A percentile compares a stretch with the other conserved stretches of the same genome.
Conservation (phyloP, 2,888 invertebrate species). For the Eupithecia dodoneata region DNA sequence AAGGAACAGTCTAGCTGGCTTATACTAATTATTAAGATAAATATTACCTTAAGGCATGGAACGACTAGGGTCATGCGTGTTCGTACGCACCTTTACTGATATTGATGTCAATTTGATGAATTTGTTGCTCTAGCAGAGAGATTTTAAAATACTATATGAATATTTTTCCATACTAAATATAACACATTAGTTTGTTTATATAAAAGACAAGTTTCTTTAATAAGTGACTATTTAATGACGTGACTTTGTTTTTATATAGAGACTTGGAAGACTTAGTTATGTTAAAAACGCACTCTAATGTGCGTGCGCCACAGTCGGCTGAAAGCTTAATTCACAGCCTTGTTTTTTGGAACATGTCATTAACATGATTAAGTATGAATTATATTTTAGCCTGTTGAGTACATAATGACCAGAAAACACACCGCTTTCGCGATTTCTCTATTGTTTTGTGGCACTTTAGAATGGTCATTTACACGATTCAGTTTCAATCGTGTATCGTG, state of each 20-base stretch:
- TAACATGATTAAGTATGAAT: conserved; percentile 62
- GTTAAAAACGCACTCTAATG: not conserved
- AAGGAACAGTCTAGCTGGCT: conserved; percentile 73
- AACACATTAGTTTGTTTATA: not conserved
- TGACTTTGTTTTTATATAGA: not conserved
- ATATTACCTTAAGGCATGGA: conserved; percentile 67
- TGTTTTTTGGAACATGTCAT: conserved; percentile 71
- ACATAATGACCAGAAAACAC: conserved; percentile 56
- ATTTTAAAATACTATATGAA: not conserved
- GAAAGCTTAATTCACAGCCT: conserved; percentile 44
- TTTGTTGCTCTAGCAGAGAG: not conserved
- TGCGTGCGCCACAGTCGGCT: conserved; percentile 3
- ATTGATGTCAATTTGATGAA: not conserved
- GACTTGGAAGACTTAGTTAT: not conserved
- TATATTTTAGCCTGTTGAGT: conserved; percentile 60
- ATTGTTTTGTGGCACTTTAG: conserved; percentile 45
- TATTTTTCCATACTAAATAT: not conserved
- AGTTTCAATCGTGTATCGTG: too few species aligned
- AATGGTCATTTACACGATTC: conserved; percentile 41
- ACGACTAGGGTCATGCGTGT: not conserved
- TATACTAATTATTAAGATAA: conserved; percentile 84
- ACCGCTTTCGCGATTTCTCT: conserved; percentile 52
- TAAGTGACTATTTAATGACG: not conserved
- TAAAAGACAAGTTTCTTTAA: not conserved
- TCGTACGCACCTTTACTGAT: not conserved